These are phyloP conservation scores for Spea hammondii DNA, from an alignment of 2,797 vertebrate genomes.

Conservation along the genomic window DNA sequence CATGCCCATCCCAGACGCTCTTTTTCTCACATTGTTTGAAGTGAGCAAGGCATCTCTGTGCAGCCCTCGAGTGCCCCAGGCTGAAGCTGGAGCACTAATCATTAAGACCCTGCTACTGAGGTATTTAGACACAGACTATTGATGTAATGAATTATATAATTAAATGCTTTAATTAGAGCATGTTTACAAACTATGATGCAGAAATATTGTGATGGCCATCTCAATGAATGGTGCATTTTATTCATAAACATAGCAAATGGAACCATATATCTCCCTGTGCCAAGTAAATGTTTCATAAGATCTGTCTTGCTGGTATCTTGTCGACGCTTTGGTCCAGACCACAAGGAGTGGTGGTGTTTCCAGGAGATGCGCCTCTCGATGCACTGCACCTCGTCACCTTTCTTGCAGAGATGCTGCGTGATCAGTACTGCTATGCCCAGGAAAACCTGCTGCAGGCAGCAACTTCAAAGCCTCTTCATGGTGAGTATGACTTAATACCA, in stretches of 20 bases:
- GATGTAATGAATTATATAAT: not conserved
- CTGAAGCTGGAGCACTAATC: conserved; percentile 81
- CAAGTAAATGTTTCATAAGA: not conserved
- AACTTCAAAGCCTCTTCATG: conserved; percentile 74
- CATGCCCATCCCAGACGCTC: conserved; percentile 59
- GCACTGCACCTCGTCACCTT: conserved; percentile 62
- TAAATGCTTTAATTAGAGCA: no score
- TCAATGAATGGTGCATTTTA: no score
- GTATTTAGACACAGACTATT: conserved; percentile 59
- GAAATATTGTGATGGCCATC: no score
- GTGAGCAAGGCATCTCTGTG: conserved; percentile 67
- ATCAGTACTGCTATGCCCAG: conserved; percentile 71
- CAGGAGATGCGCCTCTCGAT: conserved; percentile 9
- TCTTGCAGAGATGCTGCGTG: conserved; percentile 70
- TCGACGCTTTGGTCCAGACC: conserved; percentile 2
- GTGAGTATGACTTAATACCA: conserved; percentile 58
- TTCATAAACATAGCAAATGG: no score
- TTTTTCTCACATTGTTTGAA: conserved; percentile 63
- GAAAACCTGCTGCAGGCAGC: conserved; percentile 79
- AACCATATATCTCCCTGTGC: no score
- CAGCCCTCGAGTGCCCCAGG: conserved; percentile 83
- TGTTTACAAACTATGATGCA: no score
- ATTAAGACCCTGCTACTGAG: conserved; percentile 78
- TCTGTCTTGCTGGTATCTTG: not conserved
- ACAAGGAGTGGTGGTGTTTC: conserved; percentile 5